Conservation (phyloP, 2,797 vertebrate species). For the Galago senegalensis region DNA sequence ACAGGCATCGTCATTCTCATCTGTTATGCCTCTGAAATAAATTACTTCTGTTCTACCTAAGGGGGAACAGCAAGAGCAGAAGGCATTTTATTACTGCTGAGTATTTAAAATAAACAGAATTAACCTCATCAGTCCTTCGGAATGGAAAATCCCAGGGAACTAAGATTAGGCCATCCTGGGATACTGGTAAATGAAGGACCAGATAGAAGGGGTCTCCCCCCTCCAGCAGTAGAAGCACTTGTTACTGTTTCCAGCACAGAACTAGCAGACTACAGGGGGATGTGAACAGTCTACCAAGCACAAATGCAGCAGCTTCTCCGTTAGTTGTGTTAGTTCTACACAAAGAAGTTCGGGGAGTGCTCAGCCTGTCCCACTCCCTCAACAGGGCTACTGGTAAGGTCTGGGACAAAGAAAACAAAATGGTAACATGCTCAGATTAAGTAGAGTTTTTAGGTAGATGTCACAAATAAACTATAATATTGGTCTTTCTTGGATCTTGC, state of each 20-base stretch:
- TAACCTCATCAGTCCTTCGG: not conserved
- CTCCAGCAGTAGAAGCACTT: not conserved
- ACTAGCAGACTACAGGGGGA: not conserved
- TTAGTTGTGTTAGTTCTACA: not conserved
- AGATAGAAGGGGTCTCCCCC: not conserved
- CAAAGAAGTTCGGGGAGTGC: not conserved
- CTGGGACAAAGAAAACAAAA: not conserved
- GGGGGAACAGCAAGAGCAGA: not conserved
- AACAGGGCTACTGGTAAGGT: not conserved
- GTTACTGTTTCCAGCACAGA: not conserved
- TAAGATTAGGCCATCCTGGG: not conserved
- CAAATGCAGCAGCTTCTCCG: not conserved
- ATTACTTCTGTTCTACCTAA: not conserved
- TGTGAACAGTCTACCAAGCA: not conserved
- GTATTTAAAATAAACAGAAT: not conserved
- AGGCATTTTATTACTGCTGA: slow-evolving; percentile 35
- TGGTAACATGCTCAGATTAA: not conserved
- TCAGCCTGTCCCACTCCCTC: not conserved
- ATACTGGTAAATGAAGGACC: not conserved
- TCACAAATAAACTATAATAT: not conserved
- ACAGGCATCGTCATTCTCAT: not conserved
- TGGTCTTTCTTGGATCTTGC: not conserved
- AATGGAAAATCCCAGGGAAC: slow-evolving; percentile 3
- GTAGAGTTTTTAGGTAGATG: not conserved
- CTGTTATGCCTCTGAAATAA: not conserved